These are phyloP conservation scores for Choloepus hoffmanni DNA, from an alignment of 2,113 vertebrate species.

Conservation along the genomic window DNA sequence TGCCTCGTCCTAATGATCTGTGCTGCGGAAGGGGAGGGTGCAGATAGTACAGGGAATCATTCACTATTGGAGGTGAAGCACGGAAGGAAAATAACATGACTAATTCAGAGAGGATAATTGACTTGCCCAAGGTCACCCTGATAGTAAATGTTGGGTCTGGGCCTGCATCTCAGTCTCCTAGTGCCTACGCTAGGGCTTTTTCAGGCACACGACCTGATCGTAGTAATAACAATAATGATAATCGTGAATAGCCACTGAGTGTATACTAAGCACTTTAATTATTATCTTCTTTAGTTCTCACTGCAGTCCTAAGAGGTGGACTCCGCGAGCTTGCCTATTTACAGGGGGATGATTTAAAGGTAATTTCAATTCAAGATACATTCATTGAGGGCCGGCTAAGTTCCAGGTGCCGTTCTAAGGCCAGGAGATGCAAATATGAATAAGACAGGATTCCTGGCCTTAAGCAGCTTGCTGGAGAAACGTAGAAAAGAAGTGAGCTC, in stretches of 20 bases:
- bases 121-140: conserved; percentile 58
- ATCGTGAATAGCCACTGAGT: rapidly evolving
- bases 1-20: background rate
- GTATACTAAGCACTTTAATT: background rate
- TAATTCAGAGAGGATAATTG: conserved; percentile 38
- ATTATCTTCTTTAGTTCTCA: background rate
- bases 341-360: background rate
- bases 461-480: background rate
- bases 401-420: background rate
- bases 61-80: background rate
- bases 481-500: rapidly evolving
- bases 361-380: conserved; percentile 29
- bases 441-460: background rate
- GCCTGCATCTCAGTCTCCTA: background rate
- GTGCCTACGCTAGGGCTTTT: background rate
- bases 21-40: conserved; percentile 13
- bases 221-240: background rate
- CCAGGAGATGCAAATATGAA: background rate
- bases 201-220: background rate
- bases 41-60: background rate
- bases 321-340: background rate
- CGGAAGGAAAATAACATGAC: background rate
- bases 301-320: background rate
- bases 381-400: background rate
- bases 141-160: background rate